phyloP scores from a whole-genome alignment of 2,113 vertebrate genomes.

The Neotragus pygmaeus region DNA sequence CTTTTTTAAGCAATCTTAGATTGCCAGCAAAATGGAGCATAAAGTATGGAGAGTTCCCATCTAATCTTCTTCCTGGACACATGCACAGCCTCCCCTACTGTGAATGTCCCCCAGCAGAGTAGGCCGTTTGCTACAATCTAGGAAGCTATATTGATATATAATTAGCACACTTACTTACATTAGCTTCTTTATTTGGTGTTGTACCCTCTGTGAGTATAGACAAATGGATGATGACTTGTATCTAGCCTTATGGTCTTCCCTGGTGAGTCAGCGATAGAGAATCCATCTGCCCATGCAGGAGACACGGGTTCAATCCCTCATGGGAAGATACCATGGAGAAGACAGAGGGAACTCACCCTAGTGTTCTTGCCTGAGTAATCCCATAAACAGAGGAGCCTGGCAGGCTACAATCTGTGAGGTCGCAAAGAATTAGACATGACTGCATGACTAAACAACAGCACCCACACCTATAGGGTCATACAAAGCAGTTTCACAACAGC shows the following conservation, averaged over 20 bases:
- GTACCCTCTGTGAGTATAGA: background rate
- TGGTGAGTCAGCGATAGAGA: no score
- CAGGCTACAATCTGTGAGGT: no score
- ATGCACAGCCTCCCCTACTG: background rate
- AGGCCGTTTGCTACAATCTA: background rate
- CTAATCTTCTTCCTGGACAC: background rate
- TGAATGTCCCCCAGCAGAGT: background rate
- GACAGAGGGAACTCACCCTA: no score
- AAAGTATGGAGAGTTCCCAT: background rate
- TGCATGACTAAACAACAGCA: background rate
- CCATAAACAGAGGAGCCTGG: no score
- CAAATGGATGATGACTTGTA: no score
- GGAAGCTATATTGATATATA: rapidly evolving
- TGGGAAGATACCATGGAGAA: no score
- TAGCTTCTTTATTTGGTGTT: background rate
- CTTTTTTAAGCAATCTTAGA: background rate
- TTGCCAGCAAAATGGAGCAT: background rate
- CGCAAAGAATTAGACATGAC: background rate
- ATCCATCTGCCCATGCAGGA: no score
- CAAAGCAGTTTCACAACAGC: background rate
- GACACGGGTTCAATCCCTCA: no score
- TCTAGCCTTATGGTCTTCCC: no score
- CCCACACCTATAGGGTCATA: background rate
- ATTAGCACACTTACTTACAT: background rate
- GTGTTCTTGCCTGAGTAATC: no score